phyloP scores from a whole-genome alignment of 2,888 invertebrate genomes.

The Trichopoda pennipes region DNA sequence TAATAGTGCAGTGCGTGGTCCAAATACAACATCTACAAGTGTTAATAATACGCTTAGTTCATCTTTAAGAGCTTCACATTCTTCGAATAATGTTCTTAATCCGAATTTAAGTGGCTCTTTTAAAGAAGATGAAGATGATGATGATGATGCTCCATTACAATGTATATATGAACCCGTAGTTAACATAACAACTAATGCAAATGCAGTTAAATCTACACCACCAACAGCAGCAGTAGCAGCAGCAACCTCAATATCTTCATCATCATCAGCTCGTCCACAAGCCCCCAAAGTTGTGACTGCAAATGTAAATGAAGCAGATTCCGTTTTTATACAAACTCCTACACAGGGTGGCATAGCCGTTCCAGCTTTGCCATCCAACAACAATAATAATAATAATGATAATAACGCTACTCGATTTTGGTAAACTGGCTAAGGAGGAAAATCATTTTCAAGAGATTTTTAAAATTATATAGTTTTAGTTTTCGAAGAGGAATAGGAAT shows the following conservation, averaged over 20 bases:
- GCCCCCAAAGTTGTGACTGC: background rate
- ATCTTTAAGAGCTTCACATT: constrained; percentile 70
- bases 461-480: constrained; percentile 32
- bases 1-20: background rate
- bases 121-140: constrained; percentile 75
- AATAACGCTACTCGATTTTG: constrained; percentile 42
- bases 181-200: constrained; percentile 65
- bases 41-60: constrained; percentile 58
- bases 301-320: constrained; percentile 70
- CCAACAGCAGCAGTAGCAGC: constrained; percentile 70
- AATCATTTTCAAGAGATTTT: constrained; percentile 11
- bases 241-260: constrained; percentile 47
- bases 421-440: constrained; percentile 21
- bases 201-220: background rate
- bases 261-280: constrained; percentile 26
- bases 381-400: constrained; percentile 12
- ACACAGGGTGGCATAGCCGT: constrained; percentile 79
- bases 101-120: constrained; percentile 81
- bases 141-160: constrained; percentile 73
- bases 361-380: constrained; percentile 77
- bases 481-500: constrained; percentile 10
- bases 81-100: constrained; percentile 81
- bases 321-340: constrained; percentile 78
- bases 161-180: constrained; percentile 79
- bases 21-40: constrained; percentile 49